phyloP scores from a whole-genome alignment of 2,113 vertebrate species.

The Myiopsitta monachus region DNA sequence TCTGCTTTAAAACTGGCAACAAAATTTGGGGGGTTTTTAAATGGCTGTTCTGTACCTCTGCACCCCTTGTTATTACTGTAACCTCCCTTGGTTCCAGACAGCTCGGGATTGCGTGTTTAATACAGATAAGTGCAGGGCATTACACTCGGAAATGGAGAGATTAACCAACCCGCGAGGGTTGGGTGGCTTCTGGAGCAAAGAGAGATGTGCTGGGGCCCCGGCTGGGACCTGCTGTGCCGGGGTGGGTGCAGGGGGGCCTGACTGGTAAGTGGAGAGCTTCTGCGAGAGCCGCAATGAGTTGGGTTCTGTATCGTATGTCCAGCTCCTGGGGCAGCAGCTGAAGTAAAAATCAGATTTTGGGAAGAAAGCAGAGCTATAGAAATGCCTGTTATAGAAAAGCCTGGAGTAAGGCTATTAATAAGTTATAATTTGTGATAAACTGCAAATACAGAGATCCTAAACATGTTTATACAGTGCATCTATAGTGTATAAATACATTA shows the following conservation, averaged over 20 bases:
- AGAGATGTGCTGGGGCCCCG: neutral
- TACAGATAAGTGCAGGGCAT: neutral
- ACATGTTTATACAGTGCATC: accelerated
- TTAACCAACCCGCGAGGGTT: neutral
- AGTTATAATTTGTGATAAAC: no score
- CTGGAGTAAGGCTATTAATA: accelerated
- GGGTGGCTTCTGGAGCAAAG: neutral
- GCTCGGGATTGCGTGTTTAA: neutral
- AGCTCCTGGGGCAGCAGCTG: neutral
- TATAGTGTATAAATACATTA: neutral
- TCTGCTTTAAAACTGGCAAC: accelerated
- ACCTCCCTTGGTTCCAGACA: neutral
- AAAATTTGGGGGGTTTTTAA: neutral
- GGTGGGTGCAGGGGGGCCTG: neutral
- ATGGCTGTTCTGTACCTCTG: neutral
- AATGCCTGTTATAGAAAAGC: no score
- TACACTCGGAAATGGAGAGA: neutral
- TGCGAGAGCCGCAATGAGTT: accelerated
- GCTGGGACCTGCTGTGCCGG: neutral
- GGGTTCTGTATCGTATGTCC: accelerated
- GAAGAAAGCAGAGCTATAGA: neutral
- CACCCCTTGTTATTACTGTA: accelerated
- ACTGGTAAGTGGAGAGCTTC: neutral
- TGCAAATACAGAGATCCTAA: neutral
- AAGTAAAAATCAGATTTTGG: neutral